Evolutionary conservation across 2,113 vertebrate genomes (phyloP).

Genomic region (Brachionichthys hirsutus): DNA sequence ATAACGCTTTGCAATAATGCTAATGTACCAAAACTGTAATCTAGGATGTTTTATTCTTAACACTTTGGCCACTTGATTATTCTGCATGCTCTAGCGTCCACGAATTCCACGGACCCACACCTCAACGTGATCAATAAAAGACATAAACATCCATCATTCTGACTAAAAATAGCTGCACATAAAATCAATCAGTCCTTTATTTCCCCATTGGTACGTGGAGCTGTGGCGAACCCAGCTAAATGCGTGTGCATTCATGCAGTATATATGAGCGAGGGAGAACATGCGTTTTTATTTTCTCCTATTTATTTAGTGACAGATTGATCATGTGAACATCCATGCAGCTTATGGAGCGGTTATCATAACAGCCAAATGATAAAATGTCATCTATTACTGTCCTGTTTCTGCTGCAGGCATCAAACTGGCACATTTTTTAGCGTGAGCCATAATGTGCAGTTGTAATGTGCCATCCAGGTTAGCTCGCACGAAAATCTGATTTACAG

Average conservation of each 20-base stretch:
- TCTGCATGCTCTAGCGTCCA: constrained; percentile 40
- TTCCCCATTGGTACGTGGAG: constrained; percentile 56
- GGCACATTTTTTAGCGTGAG: constrained; percentile 38
- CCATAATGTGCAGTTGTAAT: background rate
- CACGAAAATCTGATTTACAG: no score
- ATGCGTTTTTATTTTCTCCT: constrained; percentile 21
- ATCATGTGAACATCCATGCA: constrained; percentile 24
- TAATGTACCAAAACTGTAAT: constrained; percentile 63
- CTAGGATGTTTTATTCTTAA: constrained; percentile 53
- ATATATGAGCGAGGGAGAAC: background rate
- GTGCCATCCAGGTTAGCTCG: no score
- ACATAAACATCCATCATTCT: constrained; percentile 74
- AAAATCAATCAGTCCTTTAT: constrained; percentile 68
- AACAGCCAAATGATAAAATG: constrained; percentile 57
- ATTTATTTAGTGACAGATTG: constrained; percentile 35
- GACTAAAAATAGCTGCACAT: constrained; percentile 71
- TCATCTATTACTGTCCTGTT: constrained; percentile 67
- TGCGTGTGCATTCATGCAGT: constrained; percentile 19
- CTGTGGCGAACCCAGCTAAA: constrained; percentile 43
- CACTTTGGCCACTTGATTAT: constrained; percentile 61
- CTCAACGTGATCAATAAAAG: constrained; percentile 71
- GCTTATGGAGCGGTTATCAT: constrained; percentile 34
- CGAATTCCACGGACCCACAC: constrained; percentile 52
- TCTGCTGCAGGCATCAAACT: constrained; percentile 59
- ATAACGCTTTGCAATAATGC: constrained; percentile 67